Evolutionary conservation across 2,113 vertebrate genomes (phyloP), one percentile per base, ranked within the genome.

Genomic region (Cyanoramphus novaezelandiae): DNA sequence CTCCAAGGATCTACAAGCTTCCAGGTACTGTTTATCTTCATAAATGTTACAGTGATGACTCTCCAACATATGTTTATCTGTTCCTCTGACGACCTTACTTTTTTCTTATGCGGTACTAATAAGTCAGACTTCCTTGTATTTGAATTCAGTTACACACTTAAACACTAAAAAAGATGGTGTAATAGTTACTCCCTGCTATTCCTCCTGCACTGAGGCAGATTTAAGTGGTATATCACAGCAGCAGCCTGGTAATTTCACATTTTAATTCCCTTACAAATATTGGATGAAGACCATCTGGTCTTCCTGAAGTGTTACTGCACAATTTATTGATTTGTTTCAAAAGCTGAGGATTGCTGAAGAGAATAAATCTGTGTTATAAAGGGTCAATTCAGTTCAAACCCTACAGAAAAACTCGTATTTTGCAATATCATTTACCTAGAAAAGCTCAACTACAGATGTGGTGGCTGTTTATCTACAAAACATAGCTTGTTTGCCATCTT

Each of bases 201-300:
- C 65, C 67, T 70, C 7, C 83, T 70, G 86, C 81, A 49, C 55
- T 6, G 35, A 88, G 72, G 83, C 77, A 83, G 9, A 85, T 76
- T 82, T 75, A 35, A 95, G 82, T 60, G 62, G 20, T 43, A 52
- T n/a, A 87, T 62, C 84, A 55, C 60, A 94, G 93, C 93, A 96
- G 82, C 70, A 87, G 59, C 4, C 59, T 82, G 75, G 31, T 77
- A 85, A 90, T 95, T 86, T 57, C 94, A 92, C 71, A 53, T 93
- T 90, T 93, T 52, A 44, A 88, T 92, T 90, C 92, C 75, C 31
- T 74, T 19, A 6, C n/a, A 88, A 90, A 53, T 4, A 29, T 0
- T 77, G 79, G 71, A 80, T 80, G 95, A 90, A 74, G 59, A 76
- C 82, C 92, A 96, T 93, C 92, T 94, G 92, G 29, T 88, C 92